Base-by-base conservation (phyloP, 1,140 invertebrate species). In the Drosophila grimshawi region DNA sequence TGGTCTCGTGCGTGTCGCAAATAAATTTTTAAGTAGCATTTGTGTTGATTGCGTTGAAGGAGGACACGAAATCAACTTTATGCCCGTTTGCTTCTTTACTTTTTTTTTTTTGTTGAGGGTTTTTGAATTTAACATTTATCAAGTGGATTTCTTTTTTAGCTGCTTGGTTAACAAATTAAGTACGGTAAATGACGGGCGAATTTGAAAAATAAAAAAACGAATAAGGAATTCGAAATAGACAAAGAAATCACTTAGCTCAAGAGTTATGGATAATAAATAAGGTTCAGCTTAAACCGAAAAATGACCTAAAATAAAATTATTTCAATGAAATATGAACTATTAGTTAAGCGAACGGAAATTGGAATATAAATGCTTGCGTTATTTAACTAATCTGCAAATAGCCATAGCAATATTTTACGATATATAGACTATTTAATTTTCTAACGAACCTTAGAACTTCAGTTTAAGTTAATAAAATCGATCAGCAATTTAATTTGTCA, bases 21-120 rank as follows among this genome's bases (percentile, higher is more conserved):
- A 88, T 88, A 88, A 88, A 88, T 89, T 88, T 88, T 89, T 88
- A 88, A 88, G 83, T 88, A 89, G 83, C 83, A 89, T 88, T 88
- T 88, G 85, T 89, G 85, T 88, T 88, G 83, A 88, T 88, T 89
- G 85, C 85, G 80, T 85, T 89, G 85, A 89, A 88, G 81, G 82
- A 83, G 80, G 83, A 88, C 77, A 88, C 83, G 73, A 76, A 68
- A 83, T 48, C 76, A 73, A 81, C 52, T 51, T 67, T 43, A 74
- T 64, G 41, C 53, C 46, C 70, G 53, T 30, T 29, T 43, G 32
- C 46, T 32, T 43, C 49, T 52, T 41, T 43, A 48, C 33, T 39
- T 46, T 60, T 39, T 56, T 52, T 73, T 46, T 30, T 39, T 66
- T 48, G 27, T 80, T 77, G 69, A 86, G 76, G 55, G 63, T 69